These are phyloP conservation scores for Drosophila atripex DNA, from an alignment of 2,888 invertebrate genomes.

Conservation along the genomic window DNA sequence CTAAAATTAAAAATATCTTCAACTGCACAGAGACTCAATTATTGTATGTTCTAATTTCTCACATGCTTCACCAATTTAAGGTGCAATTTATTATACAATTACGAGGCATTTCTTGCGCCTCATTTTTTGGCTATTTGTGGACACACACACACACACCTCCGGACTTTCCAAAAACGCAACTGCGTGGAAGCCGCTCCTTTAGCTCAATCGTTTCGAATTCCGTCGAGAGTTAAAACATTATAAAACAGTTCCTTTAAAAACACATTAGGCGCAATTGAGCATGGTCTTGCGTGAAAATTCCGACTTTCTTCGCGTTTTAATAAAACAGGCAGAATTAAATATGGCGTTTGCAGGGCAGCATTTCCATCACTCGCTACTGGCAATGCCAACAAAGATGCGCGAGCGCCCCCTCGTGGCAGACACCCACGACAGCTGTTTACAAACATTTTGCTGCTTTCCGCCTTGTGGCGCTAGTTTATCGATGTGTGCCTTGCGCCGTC, in stretches of 20 bases:
- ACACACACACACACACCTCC: slow-evolving; percentile 21
- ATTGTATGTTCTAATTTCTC: background rate
- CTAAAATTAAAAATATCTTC: background rate
- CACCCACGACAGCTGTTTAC: slow-evolving; percentile 59
- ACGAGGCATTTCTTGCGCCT: slow-evolving; percentile 26
- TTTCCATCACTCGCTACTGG: slow-evolving; percentile 47
- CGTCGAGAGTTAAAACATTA: slow-evolving; percentile 6
- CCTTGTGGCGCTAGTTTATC: slow-evolving; percentile 69
- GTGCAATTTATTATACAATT: slow-evolving; percentile 44
- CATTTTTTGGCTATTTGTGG: slow-evolving; percentile 18
- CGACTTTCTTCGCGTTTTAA: slow-evolving; percentile 48
- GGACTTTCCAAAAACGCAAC: slow-evolving; percentile 15
- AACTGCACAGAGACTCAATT: background rate
- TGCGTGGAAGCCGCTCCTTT: slow-evolving; percentile 8
- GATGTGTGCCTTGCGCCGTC: slow-evolving; percentile 51
- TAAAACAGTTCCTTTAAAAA: background rate
- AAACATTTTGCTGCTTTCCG: slow-evolving; percentile 56
- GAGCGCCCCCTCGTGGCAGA: slow-evolving; percentile 56
- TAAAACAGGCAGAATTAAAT: slow-evolving; percentile 77
- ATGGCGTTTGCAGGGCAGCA: slow-evolving; percentile 77
- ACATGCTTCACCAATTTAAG: background rate
- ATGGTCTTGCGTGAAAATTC: slow-evolving; percentile 19
- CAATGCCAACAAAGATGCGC: slow-evolving; percentile 51
- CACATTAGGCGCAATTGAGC: background rate
- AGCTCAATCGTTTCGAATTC: background rate